Evolutionary conservation across 2,113 vertebrate genomes (phyloP), one percentile per base, ranked within the genome.

Genomic region (Peromyscus maniculatus): DNA sequence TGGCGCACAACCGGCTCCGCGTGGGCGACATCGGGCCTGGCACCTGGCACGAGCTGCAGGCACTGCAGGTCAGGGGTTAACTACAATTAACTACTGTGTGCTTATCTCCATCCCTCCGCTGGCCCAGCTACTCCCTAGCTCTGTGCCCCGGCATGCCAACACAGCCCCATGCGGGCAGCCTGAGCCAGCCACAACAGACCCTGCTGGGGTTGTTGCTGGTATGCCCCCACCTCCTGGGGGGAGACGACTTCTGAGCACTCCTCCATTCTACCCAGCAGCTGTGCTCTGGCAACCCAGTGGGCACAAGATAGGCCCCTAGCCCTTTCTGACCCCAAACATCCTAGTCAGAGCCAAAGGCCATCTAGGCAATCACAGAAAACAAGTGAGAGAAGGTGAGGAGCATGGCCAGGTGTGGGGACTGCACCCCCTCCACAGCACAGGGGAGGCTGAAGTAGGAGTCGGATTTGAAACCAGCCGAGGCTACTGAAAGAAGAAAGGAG

Each of bases 31-130:
- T 98, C 1, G 97, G 55, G 19, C 98, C 98, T 0, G 98, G 98
- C 89, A 97, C 98, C 16, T 98, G 98, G 98, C 97, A 98, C 1
- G 97, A 98, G 88, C 83, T 98, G 26, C 97, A 74, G 24, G 97
- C 96, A 28, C 97, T 98, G 26, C 97, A 98, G 98, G 98, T 98
- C 79, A 98, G 98, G 94, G 31, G 28, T 19, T 16, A 69, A 91
- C 43, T 66, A 55, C 49, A 8, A 24, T 19, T 16, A 69, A 91
- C 43, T 66, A 55, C 49, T 6, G 19, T 7, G 49, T 55, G 46
- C 36, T 69, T 39, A 55, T 36, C 64, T 66, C 79, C 10, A 19
- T 2, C 36, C 64, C 24, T 12, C 26, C 7, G 43, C 64, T 39
- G 78, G 39, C 55, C 39, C 8, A 62, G 28, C 39, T 49, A 28